Percentiles rank a stretch among this genome's conserved stretches.
phyloP scores from a whole-genome alignment of 2,113 vertebrate genomes.

The Silurus meridionalis region DNA sequence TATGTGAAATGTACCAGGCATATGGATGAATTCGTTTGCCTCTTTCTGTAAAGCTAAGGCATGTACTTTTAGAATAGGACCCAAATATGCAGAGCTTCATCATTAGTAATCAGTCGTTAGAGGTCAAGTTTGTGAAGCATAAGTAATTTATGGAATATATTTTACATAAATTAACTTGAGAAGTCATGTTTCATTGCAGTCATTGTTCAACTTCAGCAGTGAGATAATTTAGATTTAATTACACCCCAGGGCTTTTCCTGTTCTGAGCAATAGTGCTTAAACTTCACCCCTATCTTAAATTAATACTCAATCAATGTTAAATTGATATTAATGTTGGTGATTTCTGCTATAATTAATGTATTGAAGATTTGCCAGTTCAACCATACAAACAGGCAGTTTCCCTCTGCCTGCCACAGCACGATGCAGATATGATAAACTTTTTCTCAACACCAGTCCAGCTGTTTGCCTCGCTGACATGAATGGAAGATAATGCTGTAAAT shows the following conservation, averaged over 20 bases:
- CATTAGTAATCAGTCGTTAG: slow-evolving; percentile 41
- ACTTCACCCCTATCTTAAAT: slow-evolving; percentile 19
- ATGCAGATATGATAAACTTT: neutral
- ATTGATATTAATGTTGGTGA: slow-evolving; percentile 28
- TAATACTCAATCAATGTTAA: slow-evolving; percentile 13
- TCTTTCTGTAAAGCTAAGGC: neutral
- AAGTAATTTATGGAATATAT: slow-evolving; percentile 46
- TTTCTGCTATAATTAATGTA: neutral
- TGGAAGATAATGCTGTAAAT: neutral
- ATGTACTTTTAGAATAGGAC: slow-evolving; percentile 20
- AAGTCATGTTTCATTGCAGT: slow-evolving; percentile 41
- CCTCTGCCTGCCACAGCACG: neutral
- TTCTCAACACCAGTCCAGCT: slow-evolving; percentile 16
- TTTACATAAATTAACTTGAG: slow-evolving; percentile 46
- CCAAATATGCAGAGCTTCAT: slow-evolving; percentile 24
- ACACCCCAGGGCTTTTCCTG: slow-evolving; percentile 21
- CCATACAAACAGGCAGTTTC: neutral
- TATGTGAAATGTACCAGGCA: neutral
- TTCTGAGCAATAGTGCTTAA: slow-evolving; percentile 6
- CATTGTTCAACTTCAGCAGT: slow-evolving; percentile 43
- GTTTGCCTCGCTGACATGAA: neutral
- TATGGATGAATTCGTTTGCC: neutral
- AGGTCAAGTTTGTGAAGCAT: slow-evolving; percentile 42
- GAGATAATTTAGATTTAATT: slow-evolving; percentile 34
- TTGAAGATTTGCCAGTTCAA: neutral